These are phyloP conservation scores for Pegoplata infirma DNA, from an alignment of 2,888 invertebrate genomes.

Conservation along the genomic window DNA sequence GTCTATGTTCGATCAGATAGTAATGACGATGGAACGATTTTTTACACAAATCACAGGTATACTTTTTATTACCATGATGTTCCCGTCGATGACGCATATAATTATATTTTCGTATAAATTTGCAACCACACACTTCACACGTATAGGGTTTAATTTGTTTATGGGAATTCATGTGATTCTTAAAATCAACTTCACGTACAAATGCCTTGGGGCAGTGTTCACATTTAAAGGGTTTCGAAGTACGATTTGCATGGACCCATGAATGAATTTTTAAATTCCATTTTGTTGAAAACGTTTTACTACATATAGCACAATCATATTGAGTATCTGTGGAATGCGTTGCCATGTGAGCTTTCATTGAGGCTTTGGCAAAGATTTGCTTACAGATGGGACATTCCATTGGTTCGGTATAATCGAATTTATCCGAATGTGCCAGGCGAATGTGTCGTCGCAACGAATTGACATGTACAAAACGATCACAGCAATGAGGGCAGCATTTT, in stretches of 20 bases:
- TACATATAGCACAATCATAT: conserved; percentile 90
- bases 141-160: conserved; percentile 89
- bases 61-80: conserved; percentile 89
- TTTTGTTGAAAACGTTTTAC: conserved; percentile 91
- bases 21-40: conserved; percentile 92
- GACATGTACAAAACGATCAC: conserved; percentile 91
- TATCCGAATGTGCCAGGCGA: conserved; percentile 87
- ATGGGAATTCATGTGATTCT: conserved; percentile 92
- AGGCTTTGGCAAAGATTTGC: conserved; percentile 86
- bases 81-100: conserved; percentile 91
- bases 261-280: conserved; percentile 94
- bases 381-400: conserved; percentile 85
- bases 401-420: conserved; percentile 83
- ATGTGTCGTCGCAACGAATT: conserved; percentile 91
- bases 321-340: conserved; percentile 88
- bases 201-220: conserved; percentile 90
- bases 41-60: conserved; percentile 86
- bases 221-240: conserved; percentile 91
- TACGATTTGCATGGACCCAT: conserved; percentile 92
- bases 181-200: conserved; percentile 88
- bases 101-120: conserved; percentile 93
- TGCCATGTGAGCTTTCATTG: conserved; percentile 88
- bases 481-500: conserved; percentile 90
- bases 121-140: conserved; percentile 93
- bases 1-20: conserved; percentile 91